Evolutionary conservation across 2,888 invertebrate species (phyloP).

Genomic region (Oscheius onirici): DNA sequence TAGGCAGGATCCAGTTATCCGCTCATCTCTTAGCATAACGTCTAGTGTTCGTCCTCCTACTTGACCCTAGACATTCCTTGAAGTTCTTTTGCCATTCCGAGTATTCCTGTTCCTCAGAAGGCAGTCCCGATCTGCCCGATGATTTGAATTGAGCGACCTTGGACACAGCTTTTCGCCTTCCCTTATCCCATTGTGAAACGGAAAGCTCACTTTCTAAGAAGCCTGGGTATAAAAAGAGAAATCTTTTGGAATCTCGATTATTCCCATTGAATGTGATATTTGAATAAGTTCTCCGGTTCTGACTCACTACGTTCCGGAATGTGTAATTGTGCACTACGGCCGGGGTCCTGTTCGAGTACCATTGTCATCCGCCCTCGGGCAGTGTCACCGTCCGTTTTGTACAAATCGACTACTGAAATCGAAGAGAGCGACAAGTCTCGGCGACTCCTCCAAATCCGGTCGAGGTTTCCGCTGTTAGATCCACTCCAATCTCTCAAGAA

Average conservation of each 20-base stretch:
- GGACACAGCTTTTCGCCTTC: background rate
- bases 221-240: too few relatives aligned
- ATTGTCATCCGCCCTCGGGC: slow-evolving; percentile 1
- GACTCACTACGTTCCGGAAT: background rate
- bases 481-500: background rate
- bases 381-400: background rate
- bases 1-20: slow-evolving; percentile 24
- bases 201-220: too few relatives aligned
- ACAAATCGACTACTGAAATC: background rate
- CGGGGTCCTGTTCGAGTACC: slow-evolving; percentile 12
- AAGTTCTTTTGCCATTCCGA: background rate
- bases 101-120: background rate
- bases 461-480: slow-evolving; percentile 8
- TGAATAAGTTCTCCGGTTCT: too few relatives aligned
- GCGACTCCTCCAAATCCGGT: slow-evolving; percentile 19
- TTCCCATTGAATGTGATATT: too few relatives aligned
- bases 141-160: background rate
- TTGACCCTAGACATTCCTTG: background rate
- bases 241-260: too few relatives aligned
- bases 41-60: background rate
- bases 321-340: background rate
- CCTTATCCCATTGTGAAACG: background rate
- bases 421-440: background rate
- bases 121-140: too few relatives aligned
- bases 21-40: slow-evolving; percentile 24